Base-by-base conservation (phyloP, 1,140 invertebrate species). In the Campodea augens region DNA sequence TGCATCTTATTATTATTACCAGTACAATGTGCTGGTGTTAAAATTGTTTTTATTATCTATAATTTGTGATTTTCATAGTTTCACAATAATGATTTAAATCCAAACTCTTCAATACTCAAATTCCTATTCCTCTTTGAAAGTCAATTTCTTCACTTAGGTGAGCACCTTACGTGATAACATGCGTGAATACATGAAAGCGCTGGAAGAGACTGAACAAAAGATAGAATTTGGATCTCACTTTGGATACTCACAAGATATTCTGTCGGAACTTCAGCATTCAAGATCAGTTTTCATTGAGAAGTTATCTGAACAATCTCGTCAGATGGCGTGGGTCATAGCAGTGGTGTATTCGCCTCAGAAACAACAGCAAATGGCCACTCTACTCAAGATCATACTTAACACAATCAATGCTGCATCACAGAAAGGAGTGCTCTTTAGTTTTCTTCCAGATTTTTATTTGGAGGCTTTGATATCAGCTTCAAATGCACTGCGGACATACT, bases 391-490 rank as follows among this genome's bases (percentile, higher is more conserved):
- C 1, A 62, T 76, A 0, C 51, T 76, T 0, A 55, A 61, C 5
- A 77, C 75, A 0, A 52, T 79, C 18, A 62, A 66, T 27, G 62
- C 61, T 5, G 67, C 74, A 2, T 77, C 77, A 3, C 52, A 57
- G n/a, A 63, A 70, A 32, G 74, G 74, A 10, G 64, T 71, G 3
- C 65, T 85, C 25, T 85, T 86, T 59, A 70, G 73, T 7, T 87
- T 85, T 57, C 73, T 85, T 13, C 84, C 84, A 2, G 81, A 85
- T 49, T 78, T 82, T 55, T 86, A 87, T 57, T 65, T 87, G 25
- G 78, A 84, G 44, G 70, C 74, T 5, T 67, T 80, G 38, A 67
- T 83, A 41, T 77, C 84, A 56, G 57, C 80, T 5, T 74, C 56
- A 43, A 69, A 63, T 50, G 72, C 64, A 45, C 63, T 73, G 2